phyloP scores from a whole-genome alignment of 2,888 invertebrate genomes.

The Amblyjoppa proteus region DNA sequence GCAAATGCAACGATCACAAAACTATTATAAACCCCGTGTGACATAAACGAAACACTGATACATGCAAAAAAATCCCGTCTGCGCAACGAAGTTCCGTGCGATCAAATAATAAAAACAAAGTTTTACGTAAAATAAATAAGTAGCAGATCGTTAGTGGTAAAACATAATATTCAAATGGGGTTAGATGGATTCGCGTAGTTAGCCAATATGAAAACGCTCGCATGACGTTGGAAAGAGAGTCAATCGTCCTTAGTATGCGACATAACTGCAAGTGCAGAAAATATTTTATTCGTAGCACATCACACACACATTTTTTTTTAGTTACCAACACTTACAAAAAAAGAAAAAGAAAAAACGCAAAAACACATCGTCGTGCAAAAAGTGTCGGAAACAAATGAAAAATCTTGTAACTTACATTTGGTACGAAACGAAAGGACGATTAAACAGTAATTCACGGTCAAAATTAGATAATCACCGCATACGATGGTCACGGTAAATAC shows the following conservation, averaged over 20 bases:
- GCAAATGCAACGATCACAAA: constrained; percentile 2
- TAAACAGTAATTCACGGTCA: constrained; percentile 42
- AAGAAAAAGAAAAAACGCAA: neutral
- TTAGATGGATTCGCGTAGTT: constrained; percentile 60
- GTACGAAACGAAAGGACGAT: constrained; percentile 17
- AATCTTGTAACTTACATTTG: neutral
- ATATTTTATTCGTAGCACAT: neutral
- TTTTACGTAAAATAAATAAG: neutral
- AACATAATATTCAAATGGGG: constrained; percentile 60
- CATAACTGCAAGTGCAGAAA: neutral
- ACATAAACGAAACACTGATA: neutral
- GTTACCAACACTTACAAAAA: neutral
- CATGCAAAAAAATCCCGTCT: neutral
- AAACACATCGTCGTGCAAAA: neutral
- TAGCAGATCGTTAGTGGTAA: neutral
- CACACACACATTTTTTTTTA: neutral
- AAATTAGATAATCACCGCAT: constrained; percentile 64
- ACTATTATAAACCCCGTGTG: neutral
- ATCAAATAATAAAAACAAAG: neutral
- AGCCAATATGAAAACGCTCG: constrained; percentile 40
- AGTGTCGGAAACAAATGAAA: neutral
- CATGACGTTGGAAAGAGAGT: neutral
- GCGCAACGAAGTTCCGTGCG: constrained; percentile 13
- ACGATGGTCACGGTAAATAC: constrained; percentile 70
- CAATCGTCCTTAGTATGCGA: neutral